Evolutionary conservation across 2,888 invertebrate genomes (phyloP).

Genomic region (Acleris emargana): DNA sequence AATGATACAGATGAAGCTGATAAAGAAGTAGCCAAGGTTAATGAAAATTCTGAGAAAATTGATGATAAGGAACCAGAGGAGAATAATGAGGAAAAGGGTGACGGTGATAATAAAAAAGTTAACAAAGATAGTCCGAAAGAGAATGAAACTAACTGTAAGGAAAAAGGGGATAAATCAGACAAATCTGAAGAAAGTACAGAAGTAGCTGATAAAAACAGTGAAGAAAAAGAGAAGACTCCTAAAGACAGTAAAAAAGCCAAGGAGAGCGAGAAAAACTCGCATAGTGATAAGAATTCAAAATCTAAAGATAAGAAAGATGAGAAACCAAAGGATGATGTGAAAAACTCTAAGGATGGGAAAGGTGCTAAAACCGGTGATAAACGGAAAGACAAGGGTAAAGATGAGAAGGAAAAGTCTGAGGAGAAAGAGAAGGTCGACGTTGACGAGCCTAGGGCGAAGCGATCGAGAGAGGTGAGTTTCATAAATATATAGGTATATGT

Average conservation of each 20-base stretch:
- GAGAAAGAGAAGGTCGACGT: conserved; percentile 53
- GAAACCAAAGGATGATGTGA: conserved; percentile 32
- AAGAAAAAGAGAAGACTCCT: conserved; percentile 29
- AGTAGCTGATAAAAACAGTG: conserved; percentile 29
- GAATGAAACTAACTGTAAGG: conserved; percentile 34
- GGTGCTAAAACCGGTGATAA: conserved; percentile 33
- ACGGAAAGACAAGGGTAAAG: conserved; percentile 38
- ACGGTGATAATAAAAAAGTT: conserved; percentile 37
- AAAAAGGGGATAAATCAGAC: no score
- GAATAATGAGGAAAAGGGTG: conserved; percentile 32
- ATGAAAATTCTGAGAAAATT: conserved; percentile 34
- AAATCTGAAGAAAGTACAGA: conserved; percentile 43
- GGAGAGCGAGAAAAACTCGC: conserved; percentile 2
- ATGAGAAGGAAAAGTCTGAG: conserved; percentile 43
- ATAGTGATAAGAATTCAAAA: conserved; percentile 20
- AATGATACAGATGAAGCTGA: conserved; percentile 34
- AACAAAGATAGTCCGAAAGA: conserved; percentile 37
- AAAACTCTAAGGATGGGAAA: conserved; percentile 32
- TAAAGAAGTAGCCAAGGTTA: conserved; percentile 41
- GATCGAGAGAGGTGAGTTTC: conserved; percentile 69
- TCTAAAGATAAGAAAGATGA: conserved; percentile 33
- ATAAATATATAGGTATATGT: background rate
- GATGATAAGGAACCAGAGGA: conserved; percentile 23
- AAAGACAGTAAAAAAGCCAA: conserved; percentile 33
- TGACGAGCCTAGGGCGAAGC: conserved; percentile 70